phyloP scores from a whole-genome alignment of 2,888 invertebrate species.

The Emmelina monodactyla region DNA sequence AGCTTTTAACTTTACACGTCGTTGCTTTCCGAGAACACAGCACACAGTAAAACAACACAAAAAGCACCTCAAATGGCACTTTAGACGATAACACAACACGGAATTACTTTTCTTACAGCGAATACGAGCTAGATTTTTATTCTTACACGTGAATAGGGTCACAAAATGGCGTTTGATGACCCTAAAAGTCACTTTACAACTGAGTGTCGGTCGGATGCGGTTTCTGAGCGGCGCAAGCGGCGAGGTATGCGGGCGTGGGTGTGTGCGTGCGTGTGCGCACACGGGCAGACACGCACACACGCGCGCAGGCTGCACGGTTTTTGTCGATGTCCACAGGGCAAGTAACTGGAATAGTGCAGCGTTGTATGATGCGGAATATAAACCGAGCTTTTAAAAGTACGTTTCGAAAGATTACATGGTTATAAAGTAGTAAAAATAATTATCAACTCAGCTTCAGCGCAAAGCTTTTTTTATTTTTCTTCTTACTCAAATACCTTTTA shows the following conservation, averaged over 20 bases:
- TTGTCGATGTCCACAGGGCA: constrained; percentile 66
- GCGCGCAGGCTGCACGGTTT: constrained; percentile 53
- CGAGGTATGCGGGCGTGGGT: constrained; percentile 46
- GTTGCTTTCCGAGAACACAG: background rate
- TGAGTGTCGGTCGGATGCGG: constrained; percentile 56
- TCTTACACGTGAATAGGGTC: constrained; percentile 18
- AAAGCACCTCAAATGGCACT: background rate
- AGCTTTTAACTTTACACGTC: no score
- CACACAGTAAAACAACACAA: background rate
- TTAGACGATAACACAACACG: background rate
- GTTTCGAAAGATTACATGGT: no score
- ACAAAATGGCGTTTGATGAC: constrained; percentile 58
- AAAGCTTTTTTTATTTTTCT: background rate
- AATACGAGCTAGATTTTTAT: background rate
- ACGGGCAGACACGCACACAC: constrained; percentile 25
- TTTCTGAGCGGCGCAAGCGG: constrained; percentile 36
- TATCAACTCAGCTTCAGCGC: background rate
- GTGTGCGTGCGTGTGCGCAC: constrained; percentile 28
- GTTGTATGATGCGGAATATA: constrained; percentile 32
- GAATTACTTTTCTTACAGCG: background rate
- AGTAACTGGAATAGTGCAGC: constrained; percentile 37
- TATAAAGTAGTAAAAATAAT: no score
- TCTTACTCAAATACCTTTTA: background rate
- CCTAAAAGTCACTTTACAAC: constrained; percentile 53
- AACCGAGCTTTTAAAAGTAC: no score